Percentiles rank a stretch among this genome's conserved stretches.
These are phyloP conservation scores for Antennarius maculatus DNA, from an alignment of 2,797 vertebrate species.

Conservation along the genomic window DNA sequence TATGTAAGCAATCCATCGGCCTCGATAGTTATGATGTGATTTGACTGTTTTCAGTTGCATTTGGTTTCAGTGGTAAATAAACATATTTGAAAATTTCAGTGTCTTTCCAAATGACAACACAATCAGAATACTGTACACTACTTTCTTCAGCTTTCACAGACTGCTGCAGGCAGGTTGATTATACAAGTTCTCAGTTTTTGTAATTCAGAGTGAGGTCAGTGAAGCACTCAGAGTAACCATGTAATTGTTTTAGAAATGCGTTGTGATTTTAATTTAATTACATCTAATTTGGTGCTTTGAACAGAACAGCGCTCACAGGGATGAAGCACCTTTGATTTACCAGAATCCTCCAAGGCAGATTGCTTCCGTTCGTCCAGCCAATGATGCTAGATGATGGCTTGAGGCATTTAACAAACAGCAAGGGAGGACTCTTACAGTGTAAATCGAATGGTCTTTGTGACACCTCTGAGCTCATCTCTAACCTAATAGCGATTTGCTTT, in stretches of 20 bases:
- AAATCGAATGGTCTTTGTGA: not conserved
- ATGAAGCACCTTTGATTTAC: constrained; percentile 19
- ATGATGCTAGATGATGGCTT: constrained; percentile 33
- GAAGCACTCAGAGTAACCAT: constrained; percentile 10
- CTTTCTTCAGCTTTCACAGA: constrained; percentile 12
- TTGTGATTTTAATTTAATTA: constrained; percentile 5
- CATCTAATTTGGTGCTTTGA: constrained; percentile 10
- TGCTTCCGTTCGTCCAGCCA: constrained; percentile 15
- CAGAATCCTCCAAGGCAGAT: constrained; percentile 18
- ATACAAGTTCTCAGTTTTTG: not conserved
- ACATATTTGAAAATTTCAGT: not conserved
- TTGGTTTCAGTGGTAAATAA: not conserved
- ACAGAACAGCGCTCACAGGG: constrained; percentile 4
- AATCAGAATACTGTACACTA: not conserved
- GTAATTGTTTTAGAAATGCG: constrained; percentile 1
- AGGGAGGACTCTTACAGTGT: constrained; percentile 21
- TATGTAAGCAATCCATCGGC: too few species aligned
- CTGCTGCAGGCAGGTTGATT: constrained; percentile 8
- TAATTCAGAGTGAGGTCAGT: not conserved
- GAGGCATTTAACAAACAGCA: constrained; percentile 31
- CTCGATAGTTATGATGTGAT: too few species aligned
- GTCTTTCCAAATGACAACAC: not conserved
- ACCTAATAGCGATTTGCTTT: not conserved
- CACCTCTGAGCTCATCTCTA: not conserved
- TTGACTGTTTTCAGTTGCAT: not conserved